Evolutionary conservation across 1,140 invertebrate genomes (phyloP).

Genomic region (Oryctes rhinoceros): DNA sequence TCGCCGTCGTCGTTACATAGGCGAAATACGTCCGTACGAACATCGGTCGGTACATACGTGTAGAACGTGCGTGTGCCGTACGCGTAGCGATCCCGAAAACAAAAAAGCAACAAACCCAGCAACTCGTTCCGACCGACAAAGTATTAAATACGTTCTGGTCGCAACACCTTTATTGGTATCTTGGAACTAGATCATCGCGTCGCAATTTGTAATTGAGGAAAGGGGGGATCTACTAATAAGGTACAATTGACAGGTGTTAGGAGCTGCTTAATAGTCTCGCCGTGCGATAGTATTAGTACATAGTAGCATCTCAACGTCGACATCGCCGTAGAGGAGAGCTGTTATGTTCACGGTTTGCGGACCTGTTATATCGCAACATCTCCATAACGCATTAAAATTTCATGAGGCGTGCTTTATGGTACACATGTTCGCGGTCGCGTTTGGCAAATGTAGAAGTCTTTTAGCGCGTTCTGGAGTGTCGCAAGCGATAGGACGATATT

Average conservation of each 20-base stretch:
- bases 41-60: neutral
- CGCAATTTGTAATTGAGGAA: constrained; percentile 13
- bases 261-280: neutral
- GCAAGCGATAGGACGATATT: too few relatives aligned
- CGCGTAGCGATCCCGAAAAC: neutral
- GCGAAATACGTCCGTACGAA: neutral
- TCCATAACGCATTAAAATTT: constrained; percentile 11
- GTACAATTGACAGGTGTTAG: neutral
- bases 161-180: constrained; percentile 21
- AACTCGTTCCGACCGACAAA: neutral
- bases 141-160: neutral
- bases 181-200: constrained; percentile 16
- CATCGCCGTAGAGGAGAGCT: neutral
- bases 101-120: neutral
- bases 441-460: too few relatives aligned
- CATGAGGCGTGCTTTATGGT: neutral
- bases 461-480: too few relatives aligned
- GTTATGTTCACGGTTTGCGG: neutral
- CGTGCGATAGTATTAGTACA: too few relatives aligned
- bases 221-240: constrained; percentile 1
- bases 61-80: neutral
- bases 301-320: neutral
- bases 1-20: neutral
- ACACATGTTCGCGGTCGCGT: too few relatives aligned
- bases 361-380: neutral